Evolutionary conservation across 1,140 invertebrate species (phyloP), one percentile per base, ranked within the genome.

Genomic region (Streblospio benedicti): DNA sequence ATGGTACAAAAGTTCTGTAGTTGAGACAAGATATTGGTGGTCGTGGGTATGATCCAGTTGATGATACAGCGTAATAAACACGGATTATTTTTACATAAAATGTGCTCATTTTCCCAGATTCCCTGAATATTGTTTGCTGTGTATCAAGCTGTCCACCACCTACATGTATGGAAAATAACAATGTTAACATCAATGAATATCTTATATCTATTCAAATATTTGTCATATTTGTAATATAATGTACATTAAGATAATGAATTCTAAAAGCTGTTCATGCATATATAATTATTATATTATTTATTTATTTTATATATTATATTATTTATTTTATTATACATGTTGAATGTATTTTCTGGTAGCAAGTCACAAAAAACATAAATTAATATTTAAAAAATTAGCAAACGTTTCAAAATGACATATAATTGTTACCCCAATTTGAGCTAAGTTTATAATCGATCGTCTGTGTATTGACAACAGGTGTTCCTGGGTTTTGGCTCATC

Each of bases 1-100:
- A 53, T 2, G 51, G 51, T 2, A 32, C 12, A 18, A 53, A 53
- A 0, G 25, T 25, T 6, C 31, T 27, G 31, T 30, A 53, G 9
- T 27, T 20, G 2, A 53, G 32, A 2, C n/a, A 23, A 12, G 38
- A 18, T 18, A 12, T 41, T 32, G 43, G 25, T 23, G 53, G 53
- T n/a, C 38, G n/a, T 23, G 35, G 53, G 0, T 23, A 23, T 12
- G 31, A n/a, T 2, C 53, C 53, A 25, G 2, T 20, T 23, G 25
- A 56, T 9, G 53, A 31, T 23, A 23, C 25, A 4, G n/a, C n/a
- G n/a, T 41, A 56, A 18, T 38, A 56, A 32, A 53, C 51, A 32
- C 51, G 51, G 23, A 53, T 27, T 14, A 53, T 53, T 18, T 32
- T 27, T 25, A 53, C 3, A 25, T 53, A 53, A n/a, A 23, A 32